Percentiles rank a stretch among this genome's conserved stretches.
phyloP scores from a whole-genome alignment of 2,797 vertebrate genomes.

The Danio kyathit region DNA sequence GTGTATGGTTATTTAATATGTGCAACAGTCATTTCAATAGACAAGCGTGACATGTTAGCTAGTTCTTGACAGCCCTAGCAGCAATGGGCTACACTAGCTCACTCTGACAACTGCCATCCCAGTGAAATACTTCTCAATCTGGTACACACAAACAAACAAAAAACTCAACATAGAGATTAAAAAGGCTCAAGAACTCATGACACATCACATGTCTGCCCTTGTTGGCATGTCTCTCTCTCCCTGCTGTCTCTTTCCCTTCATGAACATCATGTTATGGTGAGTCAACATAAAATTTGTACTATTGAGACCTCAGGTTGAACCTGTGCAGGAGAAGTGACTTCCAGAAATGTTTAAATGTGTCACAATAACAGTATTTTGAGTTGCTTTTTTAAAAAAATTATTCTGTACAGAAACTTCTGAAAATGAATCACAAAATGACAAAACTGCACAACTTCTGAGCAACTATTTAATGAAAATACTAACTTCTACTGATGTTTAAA shows the following conservation, averaged over 20 bases:
- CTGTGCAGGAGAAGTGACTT: not conserved
- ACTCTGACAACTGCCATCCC: conserved; percentile 37
- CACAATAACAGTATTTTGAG: not conserved
- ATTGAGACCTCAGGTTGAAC: conserved; percentile 22
- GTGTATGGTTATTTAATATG: conserved; percentile 35
- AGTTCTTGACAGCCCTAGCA: conserved; percentile 29
- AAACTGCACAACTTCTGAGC: too few species aligned
- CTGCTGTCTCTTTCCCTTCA: not conserved
- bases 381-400: too few species aligned
- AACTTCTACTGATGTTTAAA: too few species aligned
- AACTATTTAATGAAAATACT: too few species aligned
- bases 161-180: conserved; percentile 35
- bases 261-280: conserved; percentile 15
- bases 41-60: conserved; percentile 41
- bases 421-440: too few species aligned
- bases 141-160: conserved; percentile 21
- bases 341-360: not conserved
- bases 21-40: conserved; percentile 30
- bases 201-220: not conserved
- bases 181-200: conserved; percentile 15
- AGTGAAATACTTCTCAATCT: conserved; percentile 37
- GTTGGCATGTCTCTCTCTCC: conserved; percentile 1
- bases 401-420: too few species aligned
- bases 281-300: conserved; percentile 16
- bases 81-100: conserved; percentile 15